Base-by-base conservation (phyloP, 2,113 vertebrate species). In the Nipponia nippon region DNA sequence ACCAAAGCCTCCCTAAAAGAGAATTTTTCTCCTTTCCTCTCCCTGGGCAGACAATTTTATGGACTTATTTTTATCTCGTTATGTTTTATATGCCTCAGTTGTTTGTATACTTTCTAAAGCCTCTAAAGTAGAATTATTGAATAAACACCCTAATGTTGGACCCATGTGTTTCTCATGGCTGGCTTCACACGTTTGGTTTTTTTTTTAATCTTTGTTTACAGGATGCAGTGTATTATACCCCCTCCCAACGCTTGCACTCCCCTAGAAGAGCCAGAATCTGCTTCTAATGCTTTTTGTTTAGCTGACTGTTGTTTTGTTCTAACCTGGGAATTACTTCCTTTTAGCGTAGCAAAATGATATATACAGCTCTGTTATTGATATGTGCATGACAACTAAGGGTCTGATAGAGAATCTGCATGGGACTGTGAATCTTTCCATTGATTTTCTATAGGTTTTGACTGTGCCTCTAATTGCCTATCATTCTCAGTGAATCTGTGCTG, bases 51-150 rank as follows among this genome's bases (percentile, higher is more conserved):
- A 49, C 61, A 67, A 71, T 84, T 93, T 91, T 82, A 83, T 83
- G 49, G 72, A 40, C 69, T 91, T 87, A 77, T 73, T 92, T 95
- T 92, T 89, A 66, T 90, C 80, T 95, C 19, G 2, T 83, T 83
- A 50, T 78, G 47, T 81, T 95, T 92, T 92, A 47, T 91, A 59
- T 95, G 77, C 25, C 30, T 93, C 76, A 69, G 42, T 92, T 94
- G 76, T 89, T 94, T 93, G 76, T 78, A 44, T 79, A 59, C 53
- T 90, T 87, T 72, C 38, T 69, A 82, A 94, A 90, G 36, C 80
- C 17, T 83, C 53, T 83, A 62, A 92, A 93, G 52, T 26, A 89
- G 70, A 96, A 89, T 72, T 96, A 89, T n/a, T 94, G 83, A 91
- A 88, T 76, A 38, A 85, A 62, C 52, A 90, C 42, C 14, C 20